These are phyloP conservation scores for Megalops cyprinoides DNA, from an alignment of 2,797 vertebrate species.

Conservation along the genomic window DNA sequence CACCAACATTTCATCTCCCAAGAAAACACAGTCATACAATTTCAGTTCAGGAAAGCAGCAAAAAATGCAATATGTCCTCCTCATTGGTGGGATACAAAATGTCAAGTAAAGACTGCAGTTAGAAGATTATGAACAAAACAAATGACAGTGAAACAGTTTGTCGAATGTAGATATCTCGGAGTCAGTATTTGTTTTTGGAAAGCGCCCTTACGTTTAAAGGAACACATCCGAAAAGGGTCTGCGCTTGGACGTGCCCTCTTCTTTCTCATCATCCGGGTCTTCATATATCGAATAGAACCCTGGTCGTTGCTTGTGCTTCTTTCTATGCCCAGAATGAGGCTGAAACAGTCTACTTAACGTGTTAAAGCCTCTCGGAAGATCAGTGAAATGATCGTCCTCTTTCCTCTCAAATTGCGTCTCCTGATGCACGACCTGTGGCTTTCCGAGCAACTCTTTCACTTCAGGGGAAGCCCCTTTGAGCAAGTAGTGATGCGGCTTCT, in stretches of 20 bases:
- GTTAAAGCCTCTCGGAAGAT: conserved; percentile 77
- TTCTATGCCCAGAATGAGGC: conserved; percentile 71
- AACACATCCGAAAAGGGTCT: conserved; percentile 61
- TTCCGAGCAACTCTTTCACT: conserved; percentile 78
- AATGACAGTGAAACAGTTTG: neutral
- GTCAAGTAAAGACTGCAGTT: too few species aligned
- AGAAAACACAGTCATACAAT: neutral
- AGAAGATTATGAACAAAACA: too few species aligned
- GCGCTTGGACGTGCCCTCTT: conserved; percentile 39
- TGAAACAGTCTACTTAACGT: conserved; percentile 85
- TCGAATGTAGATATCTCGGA: neutral
- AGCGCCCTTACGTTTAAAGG: conserved; percentile 48
- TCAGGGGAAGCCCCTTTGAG: conserved; percentile 65
- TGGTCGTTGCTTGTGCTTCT: conserved; percentile 74
- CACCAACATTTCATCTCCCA: neutral
- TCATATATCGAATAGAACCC: conserved; percentile 63
- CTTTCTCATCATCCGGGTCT: conserved; percentile 53
- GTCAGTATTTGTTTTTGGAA: neutral
- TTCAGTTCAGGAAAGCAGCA: neutral
- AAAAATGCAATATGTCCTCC: too few species aligned
- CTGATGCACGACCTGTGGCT: conserved; percentile 59
- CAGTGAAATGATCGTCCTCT: conserved; percentile 70
- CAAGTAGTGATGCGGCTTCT: conserved; percentile 86
- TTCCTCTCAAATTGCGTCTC: conserved; percentile 50
- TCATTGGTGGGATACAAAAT: neutral